Evolutionary conservation across 53 echinoderm and acorn worm species (phyloP).

Genomic region (Paelopatides confundens): DNA sequence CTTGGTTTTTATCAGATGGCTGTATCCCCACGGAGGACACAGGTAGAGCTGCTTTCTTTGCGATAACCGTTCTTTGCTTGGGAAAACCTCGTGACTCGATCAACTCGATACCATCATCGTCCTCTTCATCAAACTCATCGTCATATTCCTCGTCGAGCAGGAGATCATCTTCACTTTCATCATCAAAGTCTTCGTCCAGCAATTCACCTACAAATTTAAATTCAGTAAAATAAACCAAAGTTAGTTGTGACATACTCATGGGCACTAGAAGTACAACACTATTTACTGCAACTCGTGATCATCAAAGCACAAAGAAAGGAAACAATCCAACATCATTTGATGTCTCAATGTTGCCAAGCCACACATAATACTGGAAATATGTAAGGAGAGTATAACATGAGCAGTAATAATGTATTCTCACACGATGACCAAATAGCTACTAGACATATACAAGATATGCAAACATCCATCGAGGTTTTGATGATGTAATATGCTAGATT

Average conservation of each 20-base stretch:
- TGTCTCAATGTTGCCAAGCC: no score
- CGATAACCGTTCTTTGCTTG: background rate
- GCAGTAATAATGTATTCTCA: no score
- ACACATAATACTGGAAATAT: no score
- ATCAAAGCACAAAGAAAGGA: background rate
- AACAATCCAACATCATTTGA: no score
- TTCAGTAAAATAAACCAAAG: no score
- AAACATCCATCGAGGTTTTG: no score
- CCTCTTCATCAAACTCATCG: background rate
- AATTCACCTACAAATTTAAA: background rate
- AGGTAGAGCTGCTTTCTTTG: background rate
- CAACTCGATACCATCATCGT: background rate
- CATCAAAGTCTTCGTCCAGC: constrained; percentile 24
- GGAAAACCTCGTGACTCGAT: background rate
- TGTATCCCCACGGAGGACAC: background rate
- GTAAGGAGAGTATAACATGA: no score
- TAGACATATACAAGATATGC: no score
- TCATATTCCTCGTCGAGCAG: constrained; percentile 20
- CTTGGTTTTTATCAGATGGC: background rate
- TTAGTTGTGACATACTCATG: no score
- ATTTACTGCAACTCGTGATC: background rate
- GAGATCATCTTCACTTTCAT: constrained; percentile 14
- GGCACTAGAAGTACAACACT: no score
- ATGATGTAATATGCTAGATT: no score
- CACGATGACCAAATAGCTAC: no score